Conservation (phyloP, 2,113 vertebrate genomes). For the Poecilia latipinna region DNA sequence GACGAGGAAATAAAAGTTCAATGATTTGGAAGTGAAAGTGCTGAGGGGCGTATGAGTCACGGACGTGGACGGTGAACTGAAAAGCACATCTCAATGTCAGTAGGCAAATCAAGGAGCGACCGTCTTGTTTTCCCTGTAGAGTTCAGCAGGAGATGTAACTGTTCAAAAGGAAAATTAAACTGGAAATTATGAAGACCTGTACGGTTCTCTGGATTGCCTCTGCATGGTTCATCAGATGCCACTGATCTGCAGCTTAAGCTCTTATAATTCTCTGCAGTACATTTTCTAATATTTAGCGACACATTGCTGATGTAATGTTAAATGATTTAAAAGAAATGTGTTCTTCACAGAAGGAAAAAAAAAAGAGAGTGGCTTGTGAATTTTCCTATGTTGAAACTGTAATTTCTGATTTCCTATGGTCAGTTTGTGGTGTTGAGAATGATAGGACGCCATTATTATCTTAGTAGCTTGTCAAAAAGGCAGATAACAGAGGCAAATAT, state of each 20-base stretch:
- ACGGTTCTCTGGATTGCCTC: slow-evolving; percentile 36
- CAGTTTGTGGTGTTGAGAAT: slow-evolving; percentile 28
- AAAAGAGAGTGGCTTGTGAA: slow-evolving; percentile 32
- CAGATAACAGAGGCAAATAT: slow-evolving; percentile 28
- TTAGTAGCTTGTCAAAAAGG: slow-evolving; percentile 17
- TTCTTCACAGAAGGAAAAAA: not conserved
- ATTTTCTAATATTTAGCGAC: slow-evolving; percentile 16
- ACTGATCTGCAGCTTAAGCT: slow-evolving; percentile 44
- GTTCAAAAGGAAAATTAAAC: slow-evolving; percentile 72
- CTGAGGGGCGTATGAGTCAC: slow-evolving; percentile 57
- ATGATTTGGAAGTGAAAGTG: slow-evolving; percentile 59
- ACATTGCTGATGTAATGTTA: slow-evolving; percentile 20
- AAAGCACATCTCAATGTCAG: slow-evolving; percentile 71
- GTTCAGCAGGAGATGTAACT: slow-evolving; percentile 50
- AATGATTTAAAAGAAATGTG: not conserved
- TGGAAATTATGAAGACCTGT: slow-evolving; percentile 48
- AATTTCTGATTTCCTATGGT: slow-evolving; percentile 35
- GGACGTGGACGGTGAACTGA: slow-evolving; percentile 61
- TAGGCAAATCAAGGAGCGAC: slow-evolving; percentile 52
- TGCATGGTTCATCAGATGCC: slow-evolving; percentile 32
- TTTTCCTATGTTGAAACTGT: slow-evolving; percentile 28
- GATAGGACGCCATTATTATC: slow-evolving; percentile 27
- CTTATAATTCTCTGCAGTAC: slow-evolving; percentile 5
- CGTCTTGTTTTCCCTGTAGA: slow-evolving; percentile 51
- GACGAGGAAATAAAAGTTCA: slow-evolving; percentile 70